Conservation (phyloP, 2,797 vertebrate species). For the Ambastaia sidthimunki region DNA sequence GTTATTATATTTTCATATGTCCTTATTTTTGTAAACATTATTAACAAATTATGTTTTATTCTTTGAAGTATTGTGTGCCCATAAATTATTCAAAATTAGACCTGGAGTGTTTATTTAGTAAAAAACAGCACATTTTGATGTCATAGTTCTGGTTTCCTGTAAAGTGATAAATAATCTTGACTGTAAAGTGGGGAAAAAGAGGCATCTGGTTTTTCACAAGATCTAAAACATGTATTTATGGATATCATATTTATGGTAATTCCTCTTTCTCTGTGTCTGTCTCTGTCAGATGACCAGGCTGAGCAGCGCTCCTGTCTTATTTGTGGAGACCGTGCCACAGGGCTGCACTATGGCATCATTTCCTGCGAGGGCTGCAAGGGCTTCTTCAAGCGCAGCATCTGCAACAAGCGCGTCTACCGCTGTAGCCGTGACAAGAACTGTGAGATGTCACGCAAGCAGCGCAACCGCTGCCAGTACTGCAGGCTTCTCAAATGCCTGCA, state of each 20-base stretch:
- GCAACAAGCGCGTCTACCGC: constrained; percentile 97
- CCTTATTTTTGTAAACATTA: no score
- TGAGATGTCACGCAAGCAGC: constrained; percentile 98
- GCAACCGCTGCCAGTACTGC: constrained; percentile 99
- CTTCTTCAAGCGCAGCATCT: constrained; percentile 99
- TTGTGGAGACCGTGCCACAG: constrained; percentile 95
- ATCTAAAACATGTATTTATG: not conserved
- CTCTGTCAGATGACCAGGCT: constrained; percentile 89
- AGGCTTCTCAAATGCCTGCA: constrained; percentile 98
- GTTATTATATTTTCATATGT: not conserved
- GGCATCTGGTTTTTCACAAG: not conserved
- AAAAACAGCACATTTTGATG: not conserved
- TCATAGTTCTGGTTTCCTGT: not conserved
- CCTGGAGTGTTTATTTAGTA: not conserved
- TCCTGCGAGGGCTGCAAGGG: constrained; percentile 99
- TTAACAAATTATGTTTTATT: no score
- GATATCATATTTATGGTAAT: not conserved
- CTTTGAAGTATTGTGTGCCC: no score
- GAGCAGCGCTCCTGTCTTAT: constrained; percentile 98
- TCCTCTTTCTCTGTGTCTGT: constrained; percentile 17
- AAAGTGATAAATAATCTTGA: not conserved
- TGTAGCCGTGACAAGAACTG: constrained; percentile 99
- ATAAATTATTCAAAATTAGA: no score
- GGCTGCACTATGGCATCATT: constrained; percentile 99
- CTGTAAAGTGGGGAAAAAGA: not conserved